phyloP scores from a whole-genome alignment of 1,140 invertebrate genomes.

The Diplogasteroides magnus region DNA sequence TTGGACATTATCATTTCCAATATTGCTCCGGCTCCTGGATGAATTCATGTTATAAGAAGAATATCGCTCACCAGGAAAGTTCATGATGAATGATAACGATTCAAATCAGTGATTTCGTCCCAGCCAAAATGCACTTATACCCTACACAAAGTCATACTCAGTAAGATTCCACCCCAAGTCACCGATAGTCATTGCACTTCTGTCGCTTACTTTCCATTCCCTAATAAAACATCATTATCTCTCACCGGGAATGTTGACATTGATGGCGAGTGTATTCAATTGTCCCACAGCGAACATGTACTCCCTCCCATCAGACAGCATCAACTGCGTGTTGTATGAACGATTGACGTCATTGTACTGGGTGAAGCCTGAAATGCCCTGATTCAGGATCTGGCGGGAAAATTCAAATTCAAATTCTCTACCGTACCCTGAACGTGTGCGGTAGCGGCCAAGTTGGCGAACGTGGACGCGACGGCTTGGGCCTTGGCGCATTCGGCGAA shows the following conservation, averaged over 20 bases:
- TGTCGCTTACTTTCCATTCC: too few relatives aligned
- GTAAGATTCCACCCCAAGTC: too few relatives aligned
- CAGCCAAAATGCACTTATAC: too few relatives aligned
- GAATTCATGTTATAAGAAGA: too few relatives aligned
- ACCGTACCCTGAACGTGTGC: conserved; percentile 43
- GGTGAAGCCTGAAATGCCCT: conserved; percentile 38
- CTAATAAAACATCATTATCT: neutral
- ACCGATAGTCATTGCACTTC: too few relatives aligned
- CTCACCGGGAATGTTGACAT: conserved; percentile 30
- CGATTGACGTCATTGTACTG: conserved; percentile 46
- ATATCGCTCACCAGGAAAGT: too few relatives aligned
- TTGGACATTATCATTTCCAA: too few relatives aligned
- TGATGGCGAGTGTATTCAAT: conserved; percentile 54
- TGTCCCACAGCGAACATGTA: conserved; percentile 49
- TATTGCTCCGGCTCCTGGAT: too few relatives aligned
- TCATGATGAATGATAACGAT: too few relatives aligned
- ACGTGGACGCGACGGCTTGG: conserved; percentile 40
- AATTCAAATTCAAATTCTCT: neutral
- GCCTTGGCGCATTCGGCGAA: conserved; percentile 26
- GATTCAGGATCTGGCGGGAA: neutral
- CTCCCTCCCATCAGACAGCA: conserved; percentile 46
- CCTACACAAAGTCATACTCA: too few relatives aligned
- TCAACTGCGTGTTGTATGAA: conserved; percentile 44
- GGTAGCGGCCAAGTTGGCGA: conserved; percentile 52
- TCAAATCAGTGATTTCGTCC: too few relatives aligned